Evolutionary conservation across 2,888 invertebrate species (phyloP).

Genomic region (Prosopocoilus inquinatus): DNA sequence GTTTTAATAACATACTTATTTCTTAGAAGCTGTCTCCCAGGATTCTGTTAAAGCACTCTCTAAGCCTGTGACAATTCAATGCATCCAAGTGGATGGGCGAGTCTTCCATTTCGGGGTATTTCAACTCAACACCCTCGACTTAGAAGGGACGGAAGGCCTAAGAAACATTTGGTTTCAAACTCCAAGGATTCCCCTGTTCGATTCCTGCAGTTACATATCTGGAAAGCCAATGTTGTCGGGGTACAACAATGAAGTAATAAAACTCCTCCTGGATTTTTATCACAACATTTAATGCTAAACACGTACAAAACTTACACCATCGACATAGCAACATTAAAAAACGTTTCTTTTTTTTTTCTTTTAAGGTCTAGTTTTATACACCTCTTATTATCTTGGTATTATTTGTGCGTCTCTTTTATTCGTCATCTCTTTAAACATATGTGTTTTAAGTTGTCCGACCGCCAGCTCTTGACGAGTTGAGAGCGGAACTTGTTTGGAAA

Average conservation of each 20-base stretch:
- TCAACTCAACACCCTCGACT: conserved; percentile 78
- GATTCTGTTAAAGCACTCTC: conserved; percentile 63
- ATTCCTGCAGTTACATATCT: conserved; percentile 61
- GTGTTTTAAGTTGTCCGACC: too few relatives aligned
- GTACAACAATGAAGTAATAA: conserved; percentile 78
- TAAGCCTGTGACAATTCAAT: conserved; percentile 78
- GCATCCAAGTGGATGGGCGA: conserved; percentile 76
- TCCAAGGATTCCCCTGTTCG: conserved; percentile 63
- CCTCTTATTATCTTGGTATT: not conserved
- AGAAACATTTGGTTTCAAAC: conserved; percentile 82
- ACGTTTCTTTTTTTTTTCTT: not conserved
- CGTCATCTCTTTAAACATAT: too few relatives aligned
- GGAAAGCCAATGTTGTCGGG: conserved; percentile 68
- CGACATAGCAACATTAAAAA: not conserved
- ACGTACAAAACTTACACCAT: conserved; percentile 9
- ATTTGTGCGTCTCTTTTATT: too few relatives aligned
- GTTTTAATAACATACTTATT: conserved; percentile 28
- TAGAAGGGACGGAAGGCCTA: conserved; percentile 56
- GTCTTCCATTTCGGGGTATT: conserved; percentile 78
- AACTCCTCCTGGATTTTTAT: conserved; percentile 77
- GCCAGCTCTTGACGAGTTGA: too few relatives aligned
- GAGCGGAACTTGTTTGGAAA: too few relatives aligned
- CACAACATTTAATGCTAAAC: conserved; percentile 55
- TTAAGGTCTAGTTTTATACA: not conserved
- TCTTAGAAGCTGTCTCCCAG: conserved; percentile 42